A percentile compares a stretch with the other conserved stretches of the same genome.
phyloP scores from a whole-genome alignment of 2,113 vertebrate species.

The Panthera leo region DNA sequence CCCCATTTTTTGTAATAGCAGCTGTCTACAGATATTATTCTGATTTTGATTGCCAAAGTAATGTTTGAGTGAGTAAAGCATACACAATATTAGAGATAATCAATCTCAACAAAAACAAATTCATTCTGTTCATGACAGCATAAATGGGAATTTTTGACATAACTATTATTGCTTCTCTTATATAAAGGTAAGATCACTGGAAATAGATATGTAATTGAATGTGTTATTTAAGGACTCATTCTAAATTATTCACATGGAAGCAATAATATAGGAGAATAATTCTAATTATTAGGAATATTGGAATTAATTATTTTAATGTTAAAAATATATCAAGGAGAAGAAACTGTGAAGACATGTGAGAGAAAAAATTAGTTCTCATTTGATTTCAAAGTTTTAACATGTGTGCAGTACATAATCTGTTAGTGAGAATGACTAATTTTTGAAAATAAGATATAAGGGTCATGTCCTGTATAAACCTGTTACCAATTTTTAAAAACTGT shows the following conservation, averaged over 20 bases:
- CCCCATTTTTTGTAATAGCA: constrained; percentile 67
- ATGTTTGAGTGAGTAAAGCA: constrained; percentile 33
- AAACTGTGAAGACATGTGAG: not conserved
- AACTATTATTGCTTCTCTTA: not conserved
- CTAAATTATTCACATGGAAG: not conserved
- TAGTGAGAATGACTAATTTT: not conserved
- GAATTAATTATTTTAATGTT: not conserved
- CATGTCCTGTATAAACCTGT: not conserved
- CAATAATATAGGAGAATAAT: not conserved
- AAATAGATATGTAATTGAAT: not conserved
- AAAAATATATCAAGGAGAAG: not conserved
- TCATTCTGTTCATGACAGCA: not conserved
- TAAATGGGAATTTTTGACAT: not conserved
- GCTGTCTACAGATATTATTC: constrained; percentile 69
- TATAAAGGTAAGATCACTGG: not conserved
- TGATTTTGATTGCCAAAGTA: constrained; percentile 68
- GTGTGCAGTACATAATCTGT: not conserved
- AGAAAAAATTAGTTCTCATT: not conserved
- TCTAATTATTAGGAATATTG: not conserved
- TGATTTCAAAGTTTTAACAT: not conserved
- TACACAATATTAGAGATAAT: constrained; percentile 65
- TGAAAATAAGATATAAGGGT: not conserved
- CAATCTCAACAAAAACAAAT: constrained; percentile 42
- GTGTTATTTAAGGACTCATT: not conserved
- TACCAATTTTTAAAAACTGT: too few relatives aligned